Conservation (phyloP, 2,888 invertebrate genomes). For the Drosophila ochracea region DNA sequence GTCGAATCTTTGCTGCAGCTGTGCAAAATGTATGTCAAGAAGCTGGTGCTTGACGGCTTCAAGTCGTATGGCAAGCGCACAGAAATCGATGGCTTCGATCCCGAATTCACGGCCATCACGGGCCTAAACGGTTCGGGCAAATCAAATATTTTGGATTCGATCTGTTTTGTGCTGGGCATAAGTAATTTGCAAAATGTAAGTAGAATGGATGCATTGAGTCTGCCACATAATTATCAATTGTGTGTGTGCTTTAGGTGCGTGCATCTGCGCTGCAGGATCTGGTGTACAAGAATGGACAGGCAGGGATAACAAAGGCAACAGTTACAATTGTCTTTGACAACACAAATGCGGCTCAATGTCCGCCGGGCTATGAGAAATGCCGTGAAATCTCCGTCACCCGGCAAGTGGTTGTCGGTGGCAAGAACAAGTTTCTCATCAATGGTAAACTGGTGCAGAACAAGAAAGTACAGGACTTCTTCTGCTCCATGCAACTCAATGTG, state of each 20-base stretch:
- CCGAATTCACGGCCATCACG: constrained; percentile 98
- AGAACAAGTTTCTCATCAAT: constrained; percentile 97
- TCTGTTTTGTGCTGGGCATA: constrained; percentile 98
- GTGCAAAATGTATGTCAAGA: constrained; percentile 94
- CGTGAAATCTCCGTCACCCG: constrained; percentile 96
- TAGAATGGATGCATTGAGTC: constrained; percentile 29
- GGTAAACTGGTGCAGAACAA: constrained; percentile 96
- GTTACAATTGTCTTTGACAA: constrained; percentile 99
- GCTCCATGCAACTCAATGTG: constrained; percentile 98
- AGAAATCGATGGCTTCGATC: constrained; percentile 96
- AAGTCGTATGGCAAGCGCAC: constrained; percentile 98
- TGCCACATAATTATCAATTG: neutral
- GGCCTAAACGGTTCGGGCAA: constrained; percentile 99
- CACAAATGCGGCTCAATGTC: constrained; percentile 91
- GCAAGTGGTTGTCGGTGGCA: constrained; percentile 93
- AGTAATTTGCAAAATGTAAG: constrained; percentile 95
- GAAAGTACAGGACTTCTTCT: constrained; percentile 96
- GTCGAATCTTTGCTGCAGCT: neutral
- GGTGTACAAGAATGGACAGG: constrained; percentile 99
- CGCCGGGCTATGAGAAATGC: constrained; percentile 95
- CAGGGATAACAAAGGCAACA: constrained; percentile 97
- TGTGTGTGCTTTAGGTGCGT: constrained; percentile 89
- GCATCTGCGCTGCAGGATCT: constrained; percentile 96
- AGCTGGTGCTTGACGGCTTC: constrained; percentile 97
- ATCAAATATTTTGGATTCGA: constrained; percentile 98